These are phyloP conservation scores for Leptoteleia sp. DNA, from an alignment of 1,140 invertebrate genomes.

Conservation along the genomic window DNA sequence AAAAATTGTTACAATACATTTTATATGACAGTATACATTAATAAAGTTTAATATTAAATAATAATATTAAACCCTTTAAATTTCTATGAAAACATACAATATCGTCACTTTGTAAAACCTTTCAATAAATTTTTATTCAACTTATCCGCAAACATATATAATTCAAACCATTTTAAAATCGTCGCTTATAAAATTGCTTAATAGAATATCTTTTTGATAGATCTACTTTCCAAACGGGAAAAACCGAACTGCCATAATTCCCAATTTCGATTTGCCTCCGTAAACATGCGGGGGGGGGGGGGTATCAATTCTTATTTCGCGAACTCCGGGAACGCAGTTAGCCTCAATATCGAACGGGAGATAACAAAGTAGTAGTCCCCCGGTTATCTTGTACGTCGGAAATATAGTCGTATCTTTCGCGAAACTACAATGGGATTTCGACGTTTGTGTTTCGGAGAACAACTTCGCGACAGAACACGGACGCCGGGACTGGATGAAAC, in stretches of 20 bases:
- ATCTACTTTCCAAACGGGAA: background rate
- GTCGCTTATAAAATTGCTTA: too few species aligned
- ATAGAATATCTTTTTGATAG: too few species aligned
- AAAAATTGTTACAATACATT: too few species aligned
- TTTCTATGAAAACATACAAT: too few species aligned
- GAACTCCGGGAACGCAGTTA: conserved; percentile 43
- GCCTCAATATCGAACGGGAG: conserved; percentile 59
- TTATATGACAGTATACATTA: too few species aligned
- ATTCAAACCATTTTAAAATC: too few species aligned
- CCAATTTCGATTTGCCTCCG: conserved; percentile 16
- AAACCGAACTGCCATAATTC: conserved; percentile 9
- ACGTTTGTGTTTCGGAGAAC: conserved; percentile 39
- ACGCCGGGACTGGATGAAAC: conserved; percentile 30
- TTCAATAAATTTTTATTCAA: too few species aligned
- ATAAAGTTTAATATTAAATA: too few species aligned
- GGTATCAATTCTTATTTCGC: conserved; percentile 49
- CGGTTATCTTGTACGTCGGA: conserved; percentile 38
- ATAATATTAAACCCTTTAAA: too few species aligned
- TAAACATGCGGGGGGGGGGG: conserved; percentile 4
- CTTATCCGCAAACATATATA: too few species aligned
- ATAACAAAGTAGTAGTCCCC: conserved; percentile 54
- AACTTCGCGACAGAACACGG: conserved; percentile 36
- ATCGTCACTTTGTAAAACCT: too few species aligned
- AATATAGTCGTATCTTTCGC: conserved; percentile 37
- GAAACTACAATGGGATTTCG: conserved; percentile 56